Percentiles rank a stretch among this genome's conserved stretches.
Conservation (phyloP, 2,888 invertebrate genomes). For the Mayetiola destructor region DNA sequence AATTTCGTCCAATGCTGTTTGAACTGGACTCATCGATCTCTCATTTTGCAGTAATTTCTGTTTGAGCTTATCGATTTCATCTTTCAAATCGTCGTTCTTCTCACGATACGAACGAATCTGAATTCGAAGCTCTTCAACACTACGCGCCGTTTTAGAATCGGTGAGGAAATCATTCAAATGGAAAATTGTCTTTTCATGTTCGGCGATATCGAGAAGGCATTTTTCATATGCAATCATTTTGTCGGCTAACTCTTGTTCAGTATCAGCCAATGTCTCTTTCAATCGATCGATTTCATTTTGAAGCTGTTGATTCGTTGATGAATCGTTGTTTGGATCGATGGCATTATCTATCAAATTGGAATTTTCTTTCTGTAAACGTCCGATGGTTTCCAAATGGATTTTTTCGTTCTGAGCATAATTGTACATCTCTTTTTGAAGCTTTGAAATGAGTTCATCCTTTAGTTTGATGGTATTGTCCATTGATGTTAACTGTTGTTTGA, state of each 20-base stretch:
- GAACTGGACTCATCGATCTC: slow-evolving; percentile 24
- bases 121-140: slow-evolving; percentile 36
- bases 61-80: slow-evolving; percentile 28
- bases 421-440: slow-evolving; percentile 26
- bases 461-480: slow-evolving; percentile 1
- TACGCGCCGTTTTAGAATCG: slow-evolving; percentile 41
- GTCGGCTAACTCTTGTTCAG: slow-evolving; percentile 37
- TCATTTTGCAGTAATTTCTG: slow-evolving; percentile 26
- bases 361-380: slow-evolving; percentile 26
- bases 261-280: slow-evolving; percentile 38
- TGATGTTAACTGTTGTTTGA: not conserved
- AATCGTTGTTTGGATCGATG: slow-evolving; percentile 15
- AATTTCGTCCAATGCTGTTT: slow-evolving; percentile 33
- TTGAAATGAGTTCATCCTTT: slow-evolving; percentile 27
- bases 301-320: slow-evolving; percentile 17
- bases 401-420: slow-evolving; percentile 27
- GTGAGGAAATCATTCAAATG: slow-evolving; percentile 44
- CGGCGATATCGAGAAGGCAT: slow-evolving; percentile 30
- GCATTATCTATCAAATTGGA: not conserved
- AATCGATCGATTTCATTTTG: slow-evolving; percentile 32
- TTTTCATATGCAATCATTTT: slow-evolving; percentile 33
- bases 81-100: slow-evolving; percentile 29
- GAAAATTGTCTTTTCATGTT: slow-evolving; percentile 39
- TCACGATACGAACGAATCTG: slow-evolving; percentile 40
- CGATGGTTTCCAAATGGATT: slow-evolving; percentile 23